Conservation (phyloP, 2,888 invertebrate genomes). For the Aphodius granarius region DNA sequence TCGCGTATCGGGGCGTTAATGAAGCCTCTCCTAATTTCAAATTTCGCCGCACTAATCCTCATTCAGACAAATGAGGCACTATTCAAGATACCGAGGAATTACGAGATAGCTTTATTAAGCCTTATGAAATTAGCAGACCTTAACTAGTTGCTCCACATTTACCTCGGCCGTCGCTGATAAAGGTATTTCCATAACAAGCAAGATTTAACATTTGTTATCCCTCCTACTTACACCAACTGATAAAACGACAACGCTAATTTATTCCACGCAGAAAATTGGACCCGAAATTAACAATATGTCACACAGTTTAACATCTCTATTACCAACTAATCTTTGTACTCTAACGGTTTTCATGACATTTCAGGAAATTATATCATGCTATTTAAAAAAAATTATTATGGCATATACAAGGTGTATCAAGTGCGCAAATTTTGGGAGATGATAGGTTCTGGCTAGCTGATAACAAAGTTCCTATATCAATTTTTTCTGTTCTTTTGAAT, state of each 20-base stretch:
- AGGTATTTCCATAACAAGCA: not conserved
- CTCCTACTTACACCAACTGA: not conserved
- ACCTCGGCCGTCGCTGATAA: not conserved
- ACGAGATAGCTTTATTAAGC: constrained; percentile 20
- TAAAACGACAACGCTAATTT: not conserved
- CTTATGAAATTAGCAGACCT: constrained; percentile 1
- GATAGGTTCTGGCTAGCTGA: too few species aligned
- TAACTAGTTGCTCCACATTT: constrained; percentile 3
- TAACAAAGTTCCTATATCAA: too few species aligned
- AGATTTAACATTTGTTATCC: not conserved
- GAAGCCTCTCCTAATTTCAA: constrained; percentile 47
- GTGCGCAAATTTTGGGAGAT: too few species aligned
- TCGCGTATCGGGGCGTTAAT: constrained; percentile 43
- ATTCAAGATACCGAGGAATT: constrained; percentile 25
- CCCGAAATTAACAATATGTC: not conserved
- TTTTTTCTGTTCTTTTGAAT: too few species aligned
- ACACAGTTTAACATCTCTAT: not conserved
- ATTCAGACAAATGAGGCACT: constrained; percentile 23
- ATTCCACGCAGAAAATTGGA: not conserved
- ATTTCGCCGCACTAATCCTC: constrained; percentile 28
- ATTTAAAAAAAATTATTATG: too few species aligned
- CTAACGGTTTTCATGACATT: too few species aligned
- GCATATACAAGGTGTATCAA: too few species aligned
- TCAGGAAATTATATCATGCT: too few species aligned
- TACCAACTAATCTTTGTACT: too few species aligned